phyloP scores from a whole-genome alignment of 2,888 invertebrate genomes.

The Sphaerophoria rueppellii region DNA sequence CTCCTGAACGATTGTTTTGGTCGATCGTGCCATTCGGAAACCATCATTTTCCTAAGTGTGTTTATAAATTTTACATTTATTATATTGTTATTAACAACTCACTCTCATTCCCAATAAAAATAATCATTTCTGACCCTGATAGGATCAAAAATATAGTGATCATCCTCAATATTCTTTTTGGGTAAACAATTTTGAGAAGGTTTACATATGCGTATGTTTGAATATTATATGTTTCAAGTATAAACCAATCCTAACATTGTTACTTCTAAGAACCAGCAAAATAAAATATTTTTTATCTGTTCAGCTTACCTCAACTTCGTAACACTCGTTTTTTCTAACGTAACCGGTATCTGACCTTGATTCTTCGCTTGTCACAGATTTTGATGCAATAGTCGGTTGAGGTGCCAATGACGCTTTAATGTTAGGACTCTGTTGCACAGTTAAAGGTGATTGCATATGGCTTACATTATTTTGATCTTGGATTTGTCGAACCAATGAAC shows the following conservation, averaged over 20 bases:
- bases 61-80: background rate
- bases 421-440: slow-evolving; percentile 35
- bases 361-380: slow-evolving; percentile 69
- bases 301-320: slow-evolving; percentile 74
- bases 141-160: too few species aligned
- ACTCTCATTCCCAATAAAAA: too few species aligned
- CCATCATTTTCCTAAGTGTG: slow-evolving; percentile 63
- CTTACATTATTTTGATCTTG: slow-evolving; percentile 20
- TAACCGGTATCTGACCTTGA: slow-evolving; percentile 74
- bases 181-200: too few species aligned
- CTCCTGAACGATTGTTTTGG: slow-evolving; percentile 69
- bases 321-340: slow-evolving; percentile 70
- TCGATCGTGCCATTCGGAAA: slow-evolving; percentile 64
- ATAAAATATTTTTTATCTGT: too few species aligned
- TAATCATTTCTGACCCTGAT: too few species aligned
- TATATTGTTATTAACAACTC: background rate
- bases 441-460: background rate
- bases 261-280: too few species aligned
- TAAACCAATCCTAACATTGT: too few species aligned
- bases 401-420: slow-evolving; percentile 40
- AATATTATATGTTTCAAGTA: too few species aligned
- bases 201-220: too few species aligned
- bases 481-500: slow-evolving; percentile 42
- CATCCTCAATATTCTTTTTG: too few species aligned
- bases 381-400: slow-evolving; percentile 51